These are phyloP conservation scores for Musca domestica DNA, from an alignment of 1,140 invertebrate genomes.

Conservation along the genomic window DNA sequence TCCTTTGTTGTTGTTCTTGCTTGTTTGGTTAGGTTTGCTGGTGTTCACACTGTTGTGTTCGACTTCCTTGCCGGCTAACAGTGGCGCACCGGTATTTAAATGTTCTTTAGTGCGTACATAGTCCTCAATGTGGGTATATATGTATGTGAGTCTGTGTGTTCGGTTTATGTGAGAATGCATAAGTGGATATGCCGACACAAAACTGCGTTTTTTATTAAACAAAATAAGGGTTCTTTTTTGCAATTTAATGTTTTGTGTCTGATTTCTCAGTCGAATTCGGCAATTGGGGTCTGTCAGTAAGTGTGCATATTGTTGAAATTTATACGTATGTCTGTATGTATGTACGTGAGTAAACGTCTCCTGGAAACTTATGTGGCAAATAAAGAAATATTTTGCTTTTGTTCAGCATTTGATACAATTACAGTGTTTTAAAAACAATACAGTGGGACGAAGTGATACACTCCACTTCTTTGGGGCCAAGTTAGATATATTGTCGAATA, in stretches of 20 bases:
- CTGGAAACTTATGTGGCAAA: constrained; percentile 14
- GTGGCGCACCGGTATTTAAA: constrained; percentile 20
- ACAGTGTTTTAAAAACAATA: neutral
- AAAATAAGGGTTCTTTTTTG: constrained; percentile 48
- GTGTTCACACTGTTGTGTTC: constrained; percentile 22
- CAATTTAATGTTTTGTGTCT: constrained; percentile 54
- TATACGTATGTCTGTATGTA: constrained; percentile 32
- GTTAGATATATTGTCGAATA: no score
- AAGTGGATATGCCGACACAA: neutral
- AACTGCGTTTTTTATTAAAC: constrained; percentile 10
- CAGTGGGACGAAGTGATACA: constrained; percentile 8
- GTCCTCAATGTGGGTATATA: neutral
- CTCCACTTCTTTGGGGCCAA: no score
- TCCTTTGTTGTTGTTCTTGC: constrained; percentile 31
- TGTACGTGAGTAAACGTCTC: no score
- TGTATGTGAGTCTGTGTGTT: constrained; percentile 17
- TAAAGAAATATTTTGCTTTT: constrained; percentile 13
- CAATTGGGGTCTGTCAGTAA: constrained; percentile 27
- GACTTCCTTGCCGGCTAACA: constrained; percentile 21
- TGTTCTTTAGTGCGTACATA: constrained; percentile 23
- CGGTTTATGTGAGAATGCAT: constrained; percentile 31
- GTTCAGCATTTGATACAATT: constrained; percentile 20
- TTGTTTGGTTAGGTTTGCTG: neutral
- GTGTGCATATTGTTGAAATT: constrained; percentile 52
- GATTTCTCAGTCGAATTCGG: constrained; percentile 34